Conservation (phyloP, 2,113 vertebrate genomes). For the Corapipo altera region DNA sequence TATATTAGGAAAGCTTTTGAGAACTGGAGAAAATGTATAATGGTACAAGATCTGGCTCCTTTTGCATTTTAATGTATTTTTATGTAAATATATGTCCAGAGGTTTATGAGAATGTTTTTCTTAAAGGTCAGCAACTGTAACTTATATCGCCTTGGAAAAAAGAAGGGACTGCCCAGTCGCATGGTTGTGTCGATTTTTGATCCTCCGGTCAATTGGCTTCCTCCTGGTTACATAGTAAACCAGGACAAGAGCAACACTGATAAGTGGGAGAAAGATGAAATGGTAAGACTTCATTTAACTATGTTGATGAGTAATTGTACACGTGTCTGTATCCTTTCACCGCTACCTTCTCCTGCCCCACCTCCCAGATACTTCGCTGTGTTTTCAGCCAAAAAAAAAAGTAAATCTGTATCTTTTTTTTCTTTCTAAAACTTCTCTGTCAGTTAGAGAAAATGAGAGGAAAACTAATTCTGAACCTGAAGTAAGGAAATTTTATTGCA, state of each 20-base stretch:
- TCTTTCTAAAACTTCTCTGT: background rate
- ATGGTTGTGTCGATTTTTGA: constrained; percentile 99
- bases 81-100: background rate
- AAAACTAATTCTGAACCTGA: background rate
- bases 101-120: constrained; percentile 7
- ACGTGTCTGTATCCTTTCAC: background rate
- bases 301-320: background rate
- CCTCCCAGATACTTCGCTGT: background rate
- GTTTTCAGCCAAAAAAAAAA: background rate
- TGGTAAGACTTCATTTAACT: constrained; percentile 75
- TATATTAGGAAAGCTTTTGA: background rate
- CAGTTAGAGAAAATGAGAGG: background rate
- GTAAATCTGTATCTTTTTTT: background rate
- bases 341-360: background rate
- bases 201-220: constrained; percentile 98
- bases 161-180: constrained; percentile 95
- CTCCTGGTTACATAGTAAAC: constrained; percentile 94
- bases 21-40: background rate
- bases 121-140: constrained; percentile 92
- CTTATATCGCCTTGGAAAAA: constrained; percentile 96
- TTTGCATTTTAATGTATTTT: background rate
- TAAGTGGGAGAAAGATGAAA: constrained; percentile 88
- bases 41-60: background rate
- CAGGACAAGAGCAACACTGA: constrained; percentile 92
- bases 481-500: background rate